These are phyloP conservation scores for Dipodomys spectabilis DNA, from an alignment of 2,113 vertebrate genomes.

Conservation along the genomic window DNA sequence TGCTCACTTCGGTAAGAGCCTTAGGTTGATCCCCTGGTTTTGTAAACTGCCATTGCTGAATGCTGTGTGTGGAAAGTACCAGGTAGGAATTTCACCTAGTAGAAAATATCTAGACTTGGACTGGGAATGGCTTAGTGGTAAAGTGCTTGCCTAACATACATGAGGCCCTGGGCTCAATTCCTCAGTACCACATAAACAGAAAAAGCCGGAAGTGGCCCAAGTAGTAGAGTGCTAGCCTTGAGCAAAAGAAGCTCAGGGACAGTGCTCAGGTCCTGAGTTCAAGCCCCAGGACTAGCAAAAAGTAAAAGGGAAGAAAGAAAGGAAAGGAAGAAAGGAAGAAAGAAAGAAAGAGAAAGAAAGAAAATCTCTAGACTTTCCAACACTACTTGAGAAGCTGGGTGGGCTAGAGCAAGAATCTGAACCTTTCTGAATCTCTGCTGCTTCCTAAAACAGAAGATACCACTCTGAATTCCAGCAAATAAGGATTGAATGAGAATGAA, in stretches of 20 bases:
- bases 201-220: too few relatives aligned
- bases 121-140: too few relatives aligned
- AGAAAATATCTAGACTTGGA: neutral
- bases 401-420: neutral
- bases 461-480: slow-evolving; percentile 38
- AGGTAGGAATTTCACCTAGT: neutral
- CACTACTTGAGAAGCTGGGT: neutral
- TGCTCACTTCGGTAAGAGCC: slow-evolving; percentile 76
- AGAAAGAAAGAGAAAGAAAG: too few relatives aligned
- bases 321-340: too few relatives aligned
- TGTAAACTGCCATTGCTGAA: neutral
- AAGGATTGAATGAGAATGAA: slow-evolving; percentile 28
- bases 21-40: neutral
- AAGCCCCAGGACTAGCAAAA: too few relatives aligned
- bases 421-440: slow-evolving; percentile 40
- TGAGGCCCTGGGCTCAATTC: too few relatives aligned
- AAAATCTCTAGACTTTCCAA: neutral
- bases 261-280: too few relatives aligned
- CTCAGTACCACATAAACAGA: too few relatives aligned
- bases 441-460: slow-evolving; percentile 21
- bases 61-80: neutral
- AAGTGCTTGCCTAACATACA: too few relatives aligned
- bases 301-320: too few relatives aligned
- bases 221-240: too few relatives aligned
- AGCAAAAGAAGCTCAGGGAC: too few relatives aligned